Conservation (phyloP, 2,113 vertebrate genomes). For the Bufo gargarizans region DNA sequence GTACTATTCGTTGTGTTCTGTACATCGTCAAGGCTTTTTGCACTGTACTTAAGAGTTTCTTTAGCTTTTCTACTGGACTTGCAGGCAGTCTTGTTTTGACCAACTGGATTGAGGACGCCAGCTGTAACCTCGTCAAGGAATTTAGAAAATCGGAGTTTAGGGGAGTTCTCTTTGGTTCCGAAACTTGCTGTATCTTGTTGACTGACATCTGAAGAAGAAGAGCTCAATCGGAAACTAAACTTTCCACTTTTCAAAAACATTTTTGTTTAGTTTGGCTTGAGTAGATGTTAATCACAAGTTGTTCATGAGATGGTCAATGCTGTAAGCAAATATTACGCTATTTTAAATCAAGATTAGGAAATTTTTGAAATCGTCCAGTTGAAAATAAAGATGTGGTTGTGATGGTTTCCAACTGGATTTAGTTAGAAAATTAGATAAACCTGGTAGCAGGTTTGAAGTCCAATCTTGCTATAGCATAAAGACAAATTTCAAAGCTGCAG, state of each 20-base stretch:
- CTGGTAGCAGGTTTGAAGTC: background rate
- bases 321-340: too few species aligned
- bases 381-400: background rate
- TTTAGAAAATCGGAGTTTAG: slow-evolving; percentile 86
- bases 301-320: too few species aligned
- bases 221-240: slow-evolving; percentile 56
- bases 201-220: slow-evolving; percentile 63
- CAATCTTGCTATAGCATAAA: background rate
- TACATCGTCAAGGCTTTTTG: slow-evolving; percentile 63
- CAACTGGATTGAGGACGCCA: slow-evolving; percentile 80
- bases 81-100: slow-evolving; percentile 69
- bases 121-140: slow-evolving; percentile 89
- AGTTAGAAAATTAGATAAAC: too few species aligned
- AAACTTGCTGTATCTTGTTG: slow-evolving; percentile 65
- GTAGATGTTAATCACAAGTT: background rate
- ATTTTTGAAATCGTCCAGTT: background rate
- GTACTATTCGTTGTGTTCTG: slow-evolving; percentile 49
- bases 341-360: too few species aligned
- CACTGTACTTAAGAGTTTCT: slow-evolving; percentile 60
- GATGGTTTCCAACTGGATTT: too few species aligned
- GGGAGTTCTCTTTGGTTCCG: slow-evolving; percentile 70
- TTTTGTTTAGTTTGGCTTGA: background rate
- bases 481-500: too few species aligned
- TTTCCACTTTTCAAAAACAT: slow-evolving; percentile 61
- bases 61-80: slow-evolving; percentile 59